Evolutionary conservation across 2,888 invertebrate genomes (phyloP), one percentile per base, ranked within the genome.

Genomic region (Ornithoptera priamus): DNA sequence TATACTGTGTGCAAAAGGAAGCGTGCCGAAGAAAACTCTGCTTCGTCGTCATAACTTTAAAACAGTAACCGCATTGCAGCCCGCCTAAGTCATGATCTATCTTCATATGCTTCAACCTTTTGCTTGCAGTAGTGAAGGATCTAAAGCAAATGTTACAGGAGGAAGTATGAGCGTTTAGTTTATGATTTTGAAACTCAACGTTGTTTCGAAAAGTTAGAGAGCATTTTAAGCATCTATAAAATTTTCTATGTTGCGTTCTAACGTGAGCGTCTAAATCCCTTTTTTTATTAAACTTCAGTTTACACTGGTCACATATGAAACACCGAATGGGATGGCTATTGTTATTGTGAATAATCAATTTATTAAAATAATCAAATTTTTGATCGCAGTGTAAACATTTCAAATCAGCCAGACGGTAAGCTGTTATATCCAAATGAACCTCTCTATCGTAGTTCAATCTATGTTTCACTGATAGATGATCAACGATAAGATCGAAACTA

Each of bases 131-230:
- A 0, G 85, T 73, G 72, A 89, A 90, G 0, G 80, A 80, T 72
- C 80, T 76, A 10, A 86, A 86, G 69, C 90, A 90, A 15, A 90
- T 74, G 66, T 87, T 89, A 72, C 90, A 90, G 5, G 80, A 78
- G 0, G 87, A 88, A 0, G 80, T 68, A 67, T 90, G 90, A 0
- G 80, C 79, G 53, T 81, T 82, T 15, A 75, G 73, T 71, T 83
- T 87, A 65, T 91, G 90, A 30, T 75, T 80, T 18, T 83, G 78
- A 5, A 88, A 75, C 0, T 79, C 78, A 0, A 77, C 72, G 39
- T 84, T 77, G 0, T 84, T 77, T 0, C 74, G 65, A 61, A 89
- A 90, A 2, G 60, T 78, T 24, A 77, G 64, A 0, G 76, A 69
- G 63, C 90, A 91, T 75, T 83, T 85, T 0, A 76, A 62, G 70